phyloP scores from a whole-genome alignment of 2,797 vertebrate genomes.

The Acipenser oxyrinchus region DNA sequence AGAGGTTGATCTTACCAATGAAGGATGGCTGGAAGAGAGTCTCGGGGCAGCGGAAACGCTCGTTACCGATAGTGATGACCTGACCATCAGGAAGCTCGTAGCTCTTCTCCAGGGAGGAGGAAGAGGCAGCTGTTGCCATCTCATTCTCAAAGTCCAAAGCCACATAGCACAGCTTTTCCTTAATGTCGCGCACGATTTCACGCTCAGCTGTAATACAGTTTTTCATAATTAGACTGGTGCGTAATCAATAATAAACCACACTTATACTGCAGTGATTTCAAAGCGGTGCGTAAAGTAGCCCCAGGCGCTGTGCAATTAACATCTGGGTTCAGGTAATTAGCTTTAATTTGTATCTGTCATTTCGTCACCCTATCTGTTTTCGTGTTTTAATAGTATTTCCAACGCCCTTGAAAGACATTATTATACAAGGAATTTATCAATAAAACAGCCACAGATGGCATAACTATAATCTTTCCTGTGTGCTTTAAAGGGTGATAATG shows the following conservation, averaged over 20 bases:
- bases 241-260: neutral
- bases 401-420: too few species aligned
- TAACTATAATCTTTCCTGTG: too few species aligned
- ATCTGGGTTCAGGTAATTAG: too few species aligned
- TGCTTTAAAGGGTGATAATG: too few species aligned
- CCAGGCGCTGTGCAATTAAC: too few species aligned
- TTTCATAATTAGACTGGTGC: conserved; percentile 17
- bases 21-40: conserved; percentile 99
- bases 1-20: conserved; percentile 66
- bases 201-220: conserved; percentile 76
- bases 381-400: too few species aligned
- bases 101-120: conserved; percentile 97
- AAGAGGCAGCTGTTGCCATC: conserved; percentile 98
- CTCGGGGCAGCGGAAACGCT: conserved; percentile 98
- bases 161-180: conserved; percentile 99
- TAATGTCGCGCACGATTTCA: conserved; percentile 99
- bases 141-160: conserved; percentile 99
- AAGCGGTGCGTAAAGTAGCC: too few species aligned
- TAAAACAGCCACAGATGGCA: too few species aligned
- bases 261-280: too few species aligned
- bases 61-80: conserved; percentile 98
- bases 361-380: too few species aligned
- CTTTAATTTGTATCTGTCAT: too few species aligned
- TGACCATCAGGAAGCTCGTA: conserved; percentile 97
- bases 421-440: too few species aligned